Evolutionary conservation across 2,888 invertebrate species (phyloP).

Genomic region (Drosophila barbarae): DNA sequence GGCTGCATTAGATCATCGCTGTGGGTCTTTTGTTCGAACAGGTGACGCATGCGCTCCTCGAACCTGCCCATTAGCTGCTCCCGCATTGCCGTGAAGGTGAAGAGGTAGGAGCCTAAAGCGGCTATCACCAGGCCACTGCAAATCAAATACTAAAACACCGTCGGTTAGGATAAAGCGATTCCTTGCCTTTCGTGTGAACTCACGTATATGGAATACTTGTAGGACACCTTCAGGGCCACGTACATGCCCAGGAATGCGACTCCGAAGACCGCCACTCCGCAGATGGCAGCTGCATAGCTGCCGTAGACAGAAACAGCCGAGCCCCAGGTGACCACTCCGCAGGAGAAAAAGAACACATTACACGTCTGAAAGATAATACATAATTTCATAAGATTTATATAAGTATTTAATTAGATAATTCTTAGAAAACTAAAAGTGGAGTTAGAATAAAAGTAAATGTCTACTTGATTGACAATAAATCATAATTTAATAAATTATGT

Average conservation of each 20-base stretch:
- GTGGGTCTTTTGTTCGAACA: conserved; percentile 57
- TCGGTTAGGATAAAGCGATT: not conserved
- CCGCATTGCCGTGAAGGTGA: conserved; percentile 61
- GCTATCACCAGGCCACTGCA: conserved; percentile 47
- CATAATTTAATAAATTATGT: not conserved
- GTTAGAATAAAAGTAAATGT: not conserved
- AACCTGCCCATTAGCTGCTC: conserved; percentile 57
- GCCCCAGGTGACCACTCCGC: conserved; percentile 72
- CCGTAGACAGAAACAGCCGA: conserved; percentile 66
- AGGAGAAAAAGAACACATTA: conserved; percentile 68
- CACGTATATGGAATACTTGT: conserved; percentile 65
- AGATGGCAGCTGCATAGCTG: conserved; percentile 64
- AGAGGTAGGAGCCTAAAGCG: conserved; percentile 63
- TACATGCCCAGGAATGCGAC: conserved; percentile 69
- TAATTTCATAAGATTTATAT: not conserved
- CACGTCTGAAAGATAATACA: conserved; percentile 48
- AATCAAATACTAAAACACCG: conserved; percentile 52
- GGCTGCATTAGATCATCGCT: conserved; percentile 65
- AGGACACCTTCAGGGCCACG: conserved; percentile 72
- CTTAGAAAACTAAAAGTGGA: not conserved
- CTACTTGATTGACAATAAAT: not conserved
- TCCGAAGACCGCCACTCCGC: conserved; percentile 61
- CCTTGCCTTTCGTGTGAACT: conserved; percentile 11
- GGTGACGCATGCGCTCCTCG: conserved; percentile 58
- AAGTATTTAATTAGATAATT: not conserved